Conservation (phyloP, 2,888 invertebrate species). For the Acanthosoma haemorrhoidale region DNA sequence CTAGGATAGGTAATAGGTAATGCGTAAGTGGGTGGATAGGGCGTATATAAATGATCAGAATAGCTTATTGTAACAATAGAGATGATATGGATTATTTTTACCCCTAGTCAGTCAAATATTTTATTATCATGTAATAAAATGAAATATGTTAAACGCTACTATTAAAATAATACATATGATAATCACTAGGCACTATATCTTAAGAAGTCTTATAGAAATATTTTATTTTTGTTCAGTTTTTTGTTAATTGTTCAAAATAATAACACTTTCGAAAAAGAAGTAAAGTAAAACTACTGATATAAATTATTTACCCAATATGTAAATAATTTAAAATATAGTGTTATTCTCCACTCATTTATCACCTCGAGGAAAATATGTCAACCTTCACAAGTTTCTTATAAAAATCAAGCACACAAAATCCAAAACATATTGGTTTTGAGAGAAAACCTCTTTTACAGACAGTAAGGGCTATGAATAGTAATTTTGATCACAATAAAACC, state of each 20-base stretch:
- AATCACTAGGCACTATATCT: neutral
- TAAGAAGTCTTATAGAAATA: neutral
- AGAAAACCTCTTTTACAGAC: neutral
- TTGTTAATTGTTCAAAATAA: neutral
- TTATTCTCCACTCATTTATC: neutral
- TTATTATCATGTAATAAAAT: neutral
- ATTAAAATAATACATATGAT: too few relatives aligned
- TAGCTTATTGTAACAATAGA: too few relatives aligned
- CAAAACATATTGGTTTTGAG: neutral
- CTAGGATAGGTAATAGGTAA: too few relatives aligned
- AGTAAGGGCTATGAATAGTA: neutral
- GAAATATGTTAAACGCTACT: neutral
- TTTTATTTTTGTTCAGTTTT: neutral
- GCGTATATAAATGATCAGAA: too few relatives aligned
- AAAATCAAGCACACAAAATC: neutral
- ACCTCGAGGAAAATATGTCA: neutral
- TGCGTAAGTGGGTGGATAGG: too few relatives aligned
- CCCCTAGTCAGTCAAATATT: neutral
- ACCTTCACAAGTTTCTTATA: neutral
- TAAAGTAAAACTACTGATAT: neutral
- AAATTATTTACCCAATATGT: neutral
- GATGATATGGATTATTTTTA: too few relatives aligned
- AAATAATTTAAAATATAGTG: slow-evolving; percentile 2
- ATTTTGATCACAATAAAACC: neutral
- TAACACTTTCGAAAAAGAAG: neutral